phyloP scores from a whole-genome alignment of 2,888 invertebrate genomes.

The Ichneumoninae sp. region DNA sequence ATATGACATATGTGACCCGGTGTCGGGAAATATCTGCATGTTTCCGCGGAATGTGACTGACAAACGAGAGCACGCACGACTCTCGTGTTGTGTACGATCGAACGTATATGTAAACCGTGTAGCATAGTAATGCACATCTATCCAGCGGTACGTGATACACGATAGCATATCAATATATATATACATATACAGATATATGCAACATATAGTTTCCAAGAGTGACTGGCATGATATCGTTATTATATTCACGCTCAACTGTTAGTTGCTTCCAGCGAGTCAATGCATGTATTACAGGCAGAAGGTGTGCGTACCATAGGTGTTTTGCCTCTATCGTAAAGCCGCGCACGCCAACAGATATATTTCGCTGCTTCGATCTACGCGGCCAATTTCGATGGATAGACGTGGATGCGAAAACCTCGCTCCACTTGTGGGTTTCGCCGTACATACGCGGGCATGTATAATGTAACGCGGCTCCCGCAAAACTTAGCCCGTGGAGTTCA shows the following conservation, averaged over 20 bases:
- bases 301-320: not conserved
- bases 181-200: not conserved
- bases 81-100: not conserved
- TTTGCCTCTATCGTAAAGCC: not conserved
- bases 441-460: not conserved
- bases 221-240: conserved; percentile 5
- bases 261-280: not conserved
- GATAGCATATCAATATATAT: not conserved
- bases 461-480: not conserved
- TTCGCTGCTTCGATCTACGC: conserved; percentile 5
- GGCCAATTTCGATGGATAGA: not conserved
- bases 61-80: conserved; percentile 1
- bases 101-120: not conserved
- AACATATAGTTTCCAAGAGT: not conserved
- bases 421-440: not conserved
- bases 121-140: not conserved
- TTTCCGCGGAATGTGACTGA: not conserved
- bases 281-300: not conserved
- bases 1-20: not conserved
- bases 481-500: conserved; percentile 12
- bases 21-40: not conserved
- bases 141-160: not conserved
- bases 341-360: not conserved
- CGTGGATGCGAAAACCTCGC: not conserved
- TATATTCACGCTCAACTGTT: not conserved